These are phyloP conservation scores for Melolontha melolontha DNA, from an alignment of 2,888 invertebrate genomes.

Conservation along the genomic window DNA sequence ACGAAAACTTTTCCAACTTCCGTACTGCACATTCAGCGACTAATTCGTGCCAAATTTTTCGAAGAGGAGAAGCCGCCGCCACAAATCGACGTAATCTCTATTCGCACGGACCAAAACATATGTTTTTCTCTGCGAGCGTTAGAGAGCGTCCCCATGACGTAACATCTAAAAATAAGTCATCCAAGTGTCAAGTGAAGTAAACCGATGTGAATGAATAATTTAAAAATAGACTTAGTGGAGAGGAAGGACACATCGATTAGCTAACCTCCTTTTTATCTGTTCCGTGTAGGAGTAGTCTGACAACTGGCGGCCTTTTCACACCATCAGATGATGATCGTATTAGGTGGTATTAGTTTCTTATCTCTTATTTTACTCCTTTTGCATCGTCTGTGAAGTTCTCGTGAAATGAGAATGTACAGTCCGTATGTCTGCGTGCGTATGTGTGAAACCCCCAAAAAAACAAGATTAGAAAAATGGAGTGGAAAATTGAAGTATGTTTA, in stretches of 20 bases:
- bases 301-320: slow-evolving; percentile 26
- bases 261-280: slow-evolving; percentile 16
- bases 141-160: slow-evolving; percentile 10
- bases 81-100: slow-evolving; percentile 7
- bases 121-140: not conserved
- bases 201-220: slow-evolving; percentile 36
- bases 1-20: slow-evolving; percentile 15
- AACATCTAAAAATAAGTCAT: slow-evolving; percentile 23
- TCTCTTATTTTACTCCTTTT: not conserved
- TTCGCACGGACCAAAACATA: slow-evolving; percentile 14
- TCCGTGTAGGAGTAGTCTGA: slow-evolving; percentile 9
- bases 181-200: slow-evolving; percentile 29
- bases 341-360: slow-evolving; percentile 3
- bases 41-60: not conserved
- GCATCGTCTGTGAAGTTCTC: not conserved
- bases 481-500: slow-evolving; percentile 24
- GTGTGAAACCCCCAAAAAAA: slow-evolving; percentile 4
- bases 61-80: not conserved
- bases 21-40: slow-evolving; percentile 1
- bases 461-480: slow-evolving; percentile 7
- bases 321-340: slow-evolving; percentile 14
- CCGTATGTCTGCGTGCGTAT: not conserved
- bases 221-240: slow-evolving; percentile 24
- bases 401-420: not conserved
- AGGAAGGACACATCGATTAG: slow-evolving; percentile 32